Base-by-base conservation (phyloP, 2,888 invertebrate species). In the Petrophora chlorosata region DNA sequence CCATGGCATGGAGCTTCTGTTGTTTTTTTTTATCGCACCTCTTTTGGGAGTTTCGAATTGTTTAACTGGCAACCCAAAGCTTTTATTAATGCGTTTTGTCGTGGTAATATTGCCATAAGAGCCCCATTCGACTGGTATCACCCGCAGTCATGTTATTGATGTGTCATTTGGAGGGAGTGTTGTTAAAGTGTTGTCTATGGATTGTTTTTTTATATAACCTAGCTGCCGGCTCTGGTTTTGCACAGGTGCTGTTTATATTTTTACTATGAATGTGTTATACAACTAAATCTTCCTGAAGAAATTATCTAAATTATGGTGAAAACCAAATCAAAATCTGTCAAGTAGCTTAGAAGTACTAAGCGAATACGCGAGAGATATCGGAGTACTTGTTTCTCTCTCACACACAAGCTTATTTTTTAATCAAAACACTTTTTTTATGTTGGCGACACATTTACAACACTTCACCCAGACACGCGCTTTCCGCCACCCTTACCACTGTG, bases 41-140 rank as follows among this genome's bases (percentile, higher is more conserved):
- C 61, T 56, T 59, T 57, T 54, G 46, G 63, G 56, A 59, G 53
- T 59, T 59, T 56, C 53, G 59, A 53, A 55, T 46, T 22, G 39
- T 46, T 53, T 66, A 70, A 76, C 74, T 76, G 84, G 83, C 79
- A 80, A 85, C 85, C 82, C 85, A 63, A 73, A 82, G 86, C 86
- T 74, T 72, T 60, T 53, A 45, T 44, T 48, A 45, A 44, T 48
- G 45, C 43, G 43, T 43, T 34, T 34, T 29, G 43, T 38, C 34
- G 35, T 48, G 29, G 35, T 47, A 35, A 42, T 36, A 32, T 41
- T 26, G 32, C 33, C 46, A 34, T 46, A 22, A 28, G 16, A 35
- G 16, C 13, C 3, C 14, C 15, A 12, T 13, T 26, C 26, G 5
- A 29, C 7, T 4, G 19, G 5, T 3, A 9, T 28, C 16, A 59